Percentiles rank a stretch among this genome's conserved stretches.
Conservation (phyloP, 2,113 vertebrate species). For the Circaetus gallicus region DNA sequence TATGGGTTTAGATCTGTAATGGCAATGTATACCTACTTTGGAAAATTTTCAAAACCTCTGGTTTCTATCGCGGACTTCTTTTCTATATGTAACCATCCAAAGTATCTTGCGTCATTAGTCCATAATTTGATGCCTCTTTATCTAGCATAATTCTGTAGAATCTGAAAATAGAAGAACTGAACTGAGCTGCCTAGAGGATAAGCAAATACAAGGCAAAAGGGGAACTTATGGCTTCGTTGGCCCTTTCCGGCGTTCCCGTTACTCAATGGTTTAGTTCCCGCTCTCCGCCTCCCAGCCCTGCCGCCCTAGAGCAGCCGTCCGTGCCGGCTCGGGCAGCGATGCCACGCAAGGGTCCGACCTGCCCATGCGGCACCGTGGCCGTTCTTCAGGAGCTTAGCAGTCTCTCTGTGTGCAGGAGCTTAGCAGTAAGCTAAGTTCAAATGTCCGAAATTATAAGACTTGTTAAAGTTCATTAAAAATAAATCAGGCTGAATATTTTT, state of each 20-base stretch:
- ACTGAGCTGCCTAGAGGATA: neutral
- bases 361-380: neutral
- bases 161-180: neutral
- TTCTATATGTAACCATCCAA: fast-evolving
- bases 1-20: neutral
- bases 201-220: neutral
- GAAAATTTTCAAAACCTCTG: neutral
- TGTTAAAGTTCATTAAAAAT: neutral
- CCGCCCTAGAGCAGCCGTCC: no score
- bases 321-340: neutral
- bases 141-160: neutral
- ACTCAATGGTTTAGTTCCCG: neutral
- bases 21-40: neutral
- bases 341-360: fast-evolving
- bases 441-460: neutral
- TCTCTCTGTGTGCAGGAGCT: neutral
- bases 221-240: neutral
- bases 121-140: neutral
- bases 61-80: neutral
- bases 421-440: neutral
- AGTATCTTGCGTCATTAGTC: no score
- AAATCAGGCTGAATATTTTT: neutral
- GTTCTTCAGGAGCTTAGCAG: neutral
- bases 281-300: neutral
- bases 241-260: neutral